phyloP scores from a whole-genome alignment of 2,113 vertebrate species.

The Periophthalmodon schlosseri region DNA sequence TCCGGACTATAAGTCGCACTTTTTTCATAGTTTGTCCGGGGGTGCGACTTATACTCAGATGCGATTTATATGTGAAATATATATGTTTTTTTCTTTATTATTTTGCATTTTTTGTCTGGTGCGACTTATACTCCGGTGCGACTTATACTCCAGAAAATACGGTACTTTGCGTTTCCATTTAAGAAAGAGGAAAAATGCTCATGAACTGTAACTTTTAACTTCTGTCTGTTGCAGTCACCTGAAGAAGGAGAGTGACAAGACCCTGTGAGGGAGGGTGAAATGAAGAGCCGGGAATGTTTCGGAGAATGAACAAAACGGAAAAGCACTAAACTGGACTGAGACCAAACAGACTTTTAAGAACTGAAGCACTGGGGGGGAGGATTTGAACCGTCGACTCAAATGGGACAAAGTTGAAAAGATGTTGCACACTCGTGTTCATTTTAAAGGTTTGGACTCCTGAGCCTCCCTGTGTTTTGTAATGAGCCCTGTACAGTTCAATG shows the following conservation, averaged over 20 bases:
- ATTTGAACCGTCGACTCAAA: constrained; percentile 36
- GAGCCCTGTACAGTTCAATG: constrained; percentile 71
- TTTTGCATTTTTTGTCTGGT: too few species aligned
- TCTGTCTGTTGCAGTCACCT: constrained; percentile 84
- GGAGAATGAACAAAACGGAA: constrained; percentile 34
- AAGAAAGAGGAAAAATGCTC: neutral
- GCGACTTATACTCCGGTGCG: too few species aligned
- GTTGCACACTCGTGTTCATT: constrained; percentile 46
- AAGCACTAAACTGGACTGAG: constrained; percentile 57
- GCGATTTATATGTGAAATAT: too few species aligned
- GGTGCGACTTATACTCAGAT: too few species aligned
- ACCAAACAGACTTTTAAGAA: constrained; percentile 33
- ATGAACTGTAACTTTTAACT: neutral
- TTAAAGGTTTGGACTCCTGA: constrained; percentile 48
- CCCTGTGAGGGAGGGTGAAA: constrained; percentile 84
- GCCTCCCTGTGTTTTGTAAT: constrained; percentile 65
- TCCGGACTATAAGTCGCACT: too few species aligned
- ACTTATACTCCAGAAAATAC: too few species aligned
- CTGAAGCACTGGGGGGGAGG: constrained; percentile 20
- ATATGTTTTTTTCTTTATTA: too few species aligned
- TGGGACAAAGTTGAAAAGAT: constrained; percentile 37
- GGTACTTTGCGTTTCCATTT: too few species aligned
- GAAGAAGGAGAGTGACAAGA: constrained; percentile 99
- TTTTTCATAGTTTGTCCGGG: too few species aligned
- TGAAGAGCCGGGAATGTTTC: constrained; percentile 50